Percentiles rank a stretch among this genome's conserved stretches.
phyloP scores from a whole-genome alignment of 2,113 vertebrate genomes.

The Antigone vipio region DNA sequence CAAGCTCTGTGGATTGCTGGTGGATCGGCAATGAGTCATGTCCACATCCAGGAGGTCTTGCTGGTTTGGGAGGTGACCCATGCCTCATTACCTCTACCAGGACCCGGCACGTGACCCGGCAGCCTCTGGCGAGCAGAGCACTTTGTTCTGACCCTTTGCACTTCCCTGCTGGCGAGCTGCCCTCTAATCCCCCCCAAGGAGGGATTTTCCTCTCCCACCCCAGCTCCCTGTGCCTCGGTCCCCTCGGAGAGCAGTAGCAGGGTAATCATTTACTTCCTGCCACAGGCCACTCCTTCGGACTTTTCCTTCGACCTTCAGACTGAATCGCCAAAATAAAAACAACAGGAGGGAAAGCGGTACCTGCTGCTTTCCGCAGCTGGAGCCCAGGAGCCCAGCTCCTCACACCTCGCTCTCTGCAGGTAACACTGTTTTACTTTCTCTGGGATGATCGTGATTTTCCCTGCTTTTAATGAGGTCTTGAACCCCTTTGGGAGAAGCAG shows the following conservation, averaged over 20 bases:
- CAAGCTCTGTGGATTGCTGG: not conserved
- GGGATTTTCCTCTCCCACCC: conserved; percentile 3
- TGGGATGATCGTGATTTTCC: accelerated
- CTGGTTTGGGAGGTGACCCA: not conserved
- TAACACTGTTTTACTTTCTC: not conserved
- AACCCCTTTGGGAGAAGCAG: not conserved
- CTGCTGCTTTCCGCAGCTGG: not conserved
- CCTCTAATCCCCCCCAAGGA: conserved; percentile 38
- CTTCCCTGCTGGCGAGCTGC: not conserved
- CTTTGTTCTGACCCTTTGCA: conserved; percentile 36
- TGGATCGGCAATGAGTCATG: not conserved
- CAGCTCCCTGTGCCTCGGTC: not conserved
- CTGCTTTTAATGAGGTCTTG: not conserved
- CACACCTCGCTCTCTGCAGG: not conserved
- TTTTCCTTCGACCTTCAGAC: conserved; percentile 63
- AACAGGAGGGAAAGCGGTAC: not conserved
- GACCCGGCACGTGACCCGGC: not conserved
- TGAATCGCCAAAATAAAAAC: conserved; percentile 42
- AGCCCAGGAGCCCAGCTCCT: not conserved
- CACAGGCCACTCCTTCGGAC: conserved; percentile 61
- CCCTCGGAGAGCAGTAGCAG: not conserved
- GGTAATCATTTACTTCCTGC: conserved; percentile 66
- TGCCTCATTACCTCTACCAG: not conserved
- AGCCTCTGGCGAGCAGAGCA: not conserved
- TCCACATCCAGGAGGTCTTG: not conserved